Conservation (phyloP, 1,140 invertebrate species). For the Babylonia areolata region DNA sequence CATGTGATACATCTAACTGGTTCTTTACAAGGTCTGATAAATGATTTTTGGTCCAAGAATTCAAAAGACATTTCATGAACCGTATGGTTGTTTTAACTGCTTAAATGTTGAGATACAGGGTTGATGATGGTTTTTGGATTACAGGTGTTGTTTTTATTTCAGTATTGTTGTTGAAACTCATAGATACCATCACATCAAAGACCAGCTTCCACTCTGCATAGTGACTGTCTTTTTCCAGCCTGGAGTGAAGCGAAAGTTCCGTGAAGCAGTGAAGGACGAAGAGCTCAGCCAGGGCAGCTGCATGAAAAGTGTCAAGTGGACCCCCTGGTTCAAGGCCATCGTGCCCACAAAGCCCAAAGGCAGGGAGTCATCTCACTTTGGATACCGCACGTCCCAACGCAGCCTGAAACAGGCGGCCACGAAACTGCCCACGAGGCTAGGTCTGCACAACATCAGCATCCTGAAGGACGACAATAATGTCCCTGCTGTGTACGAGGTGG, state of each 20-base stretch:
- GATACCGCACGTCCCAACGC: neutral
- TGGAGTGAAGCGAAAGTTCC: neutral
- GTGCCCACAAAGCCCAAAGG: neutral
- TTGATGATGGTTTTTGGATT: too few species aligned
- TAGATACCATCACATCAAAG: too few species aligned
- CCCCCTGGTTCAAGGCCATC: neutral
- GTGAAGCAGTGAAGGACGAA: neutral
- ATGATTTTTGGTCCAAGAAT: too few species aligned
- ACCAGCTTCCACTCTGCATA: too few species aligned
- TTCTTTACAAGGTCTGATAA: too few species aligned
- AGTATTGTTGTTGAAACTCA: too few species aligned
- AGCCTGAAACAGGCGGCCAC: too few species aligned
- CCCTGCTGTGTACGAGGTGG: conserved; percentile 28
- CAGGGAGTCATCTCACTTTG: neutral
- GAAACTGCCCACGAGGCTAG: neutral
- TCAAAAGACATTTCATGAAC: too few species aligned
- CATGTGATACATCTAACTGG: too few species aligned
- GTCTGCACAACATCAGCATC: neutral
- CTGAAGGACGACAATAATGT: neutral
- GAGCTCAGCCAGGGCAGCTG: neutral
- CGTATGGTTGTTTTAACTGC: too few species aligned
- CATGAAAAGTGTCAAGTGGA: neutral
- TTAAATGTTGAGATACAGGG: too few species aligned
- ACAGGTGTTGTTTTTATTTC: too few species aligned
- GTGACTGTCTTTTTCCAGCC: conserved; percentile 1